These are phyloP conservation scores for Manduca sexta DNA, from an alignment of 1,140 invertebrate species.

Conservation along the genomic window DNA sequence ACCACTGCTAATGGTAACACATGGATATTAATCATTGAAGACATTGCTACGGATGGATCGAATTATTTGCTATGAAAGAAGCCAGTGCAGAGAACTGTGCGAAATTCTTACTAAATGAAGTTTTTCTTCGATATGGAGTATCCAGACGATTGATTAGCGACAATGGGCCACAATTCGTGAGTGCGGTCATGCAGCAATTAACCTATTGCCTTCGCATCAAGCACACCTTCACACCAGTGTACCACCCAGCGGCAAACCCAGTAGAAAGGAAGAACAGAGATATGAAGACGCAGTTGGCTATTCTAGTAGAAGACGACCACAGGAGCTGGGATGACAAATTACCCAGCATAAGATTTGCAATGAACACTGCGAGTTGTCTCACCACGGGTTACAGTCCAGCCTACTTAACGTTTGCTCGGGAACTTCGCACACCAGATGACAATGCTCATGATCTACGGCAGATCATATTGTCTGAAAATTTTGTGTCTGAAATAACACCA, in stretches of 20 bases:
- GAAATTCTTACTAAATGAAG: conserved; percentile 31
- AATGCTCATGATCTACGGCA: conserved; percentile 11
- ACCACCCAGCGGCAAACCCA: too few relatives aligned
- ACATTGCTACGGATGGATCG: conserved; percentile 39
- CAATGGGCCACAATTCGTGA: conserved; percentile 49
- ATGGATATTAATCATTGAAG: conserved; percentile 42
- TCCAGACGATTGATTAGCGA: conserved; percentile 43
- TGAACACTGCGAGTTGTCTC: conserved; percentile 7
- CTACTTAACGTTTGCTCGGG: conserved; percentile 15
- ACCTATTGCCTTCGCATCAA: conserved; percentile 25
- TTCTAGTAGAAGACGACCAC: conserved; percentile 13
- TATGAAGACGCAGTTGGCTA: conserved; percentile 11
- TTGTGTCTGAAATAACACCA: conserved; percentile 14
- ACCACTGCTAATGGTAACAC: conserved; percentile 12
- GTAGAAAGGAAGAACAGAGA: too few relatives aligned
- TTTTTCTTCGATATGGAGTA: conserved; percentile 45
- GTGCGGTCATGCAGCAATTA: conserved; percentile 31
- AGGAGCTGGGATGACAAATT: conserved; percentile 5
- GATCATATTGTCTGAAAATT: conserved; percentile 13
- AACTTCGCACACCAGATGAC: conserved; percentile 10
- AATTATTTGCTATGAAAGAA: conserved; percentile 30
- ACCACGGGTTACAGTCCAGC: conserved; percentile 11
- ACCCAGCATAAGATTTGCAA: conserved; percentile 18
- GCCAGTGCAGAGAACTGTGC: conserved; percentile 42
- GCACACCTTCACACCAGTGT: conserved; percentile 12